A percentile compares a stretch with the other conserved stretches of the same genome.
These are phyloP conservation scores for Haemorhous mexicanus DNA, from an alignment of 2,113 vertebrate genomes.

Conservation along the genomic window DNA sequence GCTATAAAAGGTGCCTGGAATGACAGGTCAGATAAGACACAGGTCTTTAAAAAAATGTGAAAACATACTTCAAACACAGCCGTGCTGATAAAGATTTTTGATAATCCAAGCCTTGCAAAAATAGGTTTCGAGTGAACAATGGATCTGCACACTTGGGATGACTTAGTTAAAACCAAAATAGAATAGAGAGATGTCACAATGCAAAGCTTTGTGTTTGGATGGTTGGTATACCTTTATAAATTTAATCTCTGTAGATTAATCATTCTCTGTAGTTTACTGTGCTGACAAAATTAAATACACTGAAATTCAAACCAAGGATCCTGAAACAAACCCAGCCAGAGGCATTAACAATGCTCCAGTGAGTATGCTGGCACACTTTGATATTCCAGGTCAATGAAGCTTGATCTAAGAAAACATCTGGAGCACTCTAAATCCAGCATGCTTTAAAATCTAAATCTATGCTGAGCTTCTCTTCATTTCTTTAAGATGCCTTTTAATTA, in stretches of 20 bases:
- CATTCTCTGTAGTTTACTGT: not conserved
- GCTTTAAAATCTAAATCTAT: constrained; percentile 37
- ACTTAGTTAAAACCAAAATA: not conserved
- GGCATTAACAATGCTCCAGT: constrained; percentile 48
- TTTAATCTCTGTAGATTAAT: constrained; percentile 5
- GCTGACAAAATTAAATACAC: not conserved
- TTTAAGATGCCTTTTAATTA: constrained; percentile 45
- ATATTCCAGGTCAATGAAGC: constrained; percentile 62
- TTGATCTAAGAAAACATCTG: constrained; percentile 65
- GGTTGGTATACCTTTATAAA: not conserved
- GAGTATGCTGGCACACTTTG: not conserved
- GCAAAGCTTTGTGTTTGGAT: not conserved
- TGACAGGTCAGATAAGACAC: not conserved
- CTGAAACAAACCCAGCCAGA: constrained; percentile 33
- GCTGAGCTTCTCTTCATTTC: constrained; percentile 14
- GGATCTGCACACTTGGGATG: not conserved
- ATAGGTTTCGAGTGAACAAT: not conserved
- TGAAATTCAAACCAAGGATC: constrained; percentile 24
- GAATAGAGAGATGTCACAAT: not conserved
- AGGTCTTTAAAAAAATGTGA: not conserved
- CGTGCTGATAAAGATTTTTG: not conserved
- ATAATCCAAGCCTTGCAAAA: not conserved
- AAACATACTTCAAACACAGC: not conserved
- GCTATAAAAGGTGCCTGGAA: not conserved
- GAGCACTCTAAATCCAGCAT: constrained; percentile 45